These are phyloP conservation scores for Agonopterix arenella DNA, from an alignment of 2,888 invertebrate species.

Conservation along the genomic window DNA sequence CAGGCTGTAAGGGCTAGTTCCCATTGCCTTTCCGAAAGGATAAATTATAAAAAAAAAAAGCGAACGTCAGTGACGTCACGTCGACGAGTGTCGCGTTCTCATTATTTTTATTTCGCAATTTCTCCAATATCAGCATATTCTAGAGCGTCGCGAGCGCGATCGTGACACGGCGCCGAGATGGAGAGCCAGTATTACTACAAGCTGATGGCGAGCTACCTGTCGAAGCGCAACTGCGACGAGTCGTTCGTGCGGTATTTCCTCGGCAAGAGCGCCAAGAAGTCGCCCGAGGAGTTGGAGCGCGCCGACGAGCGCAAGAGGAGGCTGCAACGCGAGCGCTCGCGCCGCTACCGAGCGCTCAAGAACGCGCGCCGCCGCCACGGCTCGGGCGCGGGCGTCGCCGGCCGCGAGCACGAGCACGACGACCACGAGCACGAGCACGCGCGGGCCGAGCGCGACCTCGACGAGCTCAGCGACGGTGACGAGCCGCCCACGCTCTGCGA, in stretches of 20 bases:
- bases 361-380: conserved; percentile 65
- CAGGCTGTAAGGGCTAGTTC: too few species aligned
- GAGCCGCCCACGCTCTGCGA: conserved; percentile 67
- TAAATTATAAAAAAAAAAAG: not conserved
- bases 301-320: conserved; percentile 66
- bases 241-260: conserved; percentile 72
- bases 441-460: conserved; percentile 22
- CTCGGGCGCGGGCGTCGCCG: conserved; percentile 55
- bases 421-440: conserved; percentile 19
- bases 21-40: too few species aligned
- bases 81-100: conserved; percentile 51
- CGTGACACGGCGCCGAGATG: conserved; percentile 28
- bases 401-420: conserved; percentile 34
- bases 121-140: conserved; percentile 34
- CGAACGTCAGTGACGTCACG: conserved; percentile 45
- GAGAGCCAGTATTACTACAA: conserved; percentile 72
- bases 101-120: conserved; percentile 72
- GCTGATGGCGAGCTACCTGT: conserved; percentile 67
- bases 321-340: conserved; percentile 61
- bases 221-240: conserved; percentile 70
- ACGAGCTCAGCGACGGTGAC: conserved; percentile 59
- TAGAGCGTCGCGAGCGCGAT: not conserved
- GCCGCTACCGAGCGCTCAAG: conserved; percentile 63
- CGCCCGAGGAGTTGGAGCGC: conserved; percentile 62
- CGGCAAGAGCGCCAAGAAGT: conserved; percentile 66